Evolutionary conservation across 2,797 vertebrate species (phyloP), one percentile per base, ranked within the genome.

Genomic region (Mus spretus): DNA sequence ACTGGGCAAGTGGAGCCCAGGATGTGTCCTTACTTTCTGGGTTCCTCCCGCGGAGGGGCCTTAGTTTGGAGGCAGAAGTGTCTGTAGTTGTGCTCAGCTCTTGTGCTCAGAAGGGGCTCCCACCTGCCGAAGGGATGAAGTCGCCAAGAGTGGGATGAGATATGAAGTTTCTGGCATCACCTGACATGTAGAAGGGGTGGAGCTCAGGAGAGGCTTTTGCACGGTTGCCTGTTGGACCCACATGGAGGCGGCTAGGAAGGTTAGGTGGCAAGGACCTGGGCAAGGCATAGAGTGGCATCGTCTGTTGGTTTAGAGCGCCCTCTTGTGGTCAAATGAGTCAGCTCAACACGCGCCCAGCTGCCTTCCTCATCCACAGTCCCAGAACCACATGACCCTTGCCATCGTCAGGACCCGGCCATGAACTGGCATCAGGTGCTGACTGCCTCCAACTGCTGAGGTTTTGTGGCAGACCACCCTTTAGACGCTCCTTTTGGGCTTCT

Each of bases 101-200:
- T 34, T 61, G 65, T n/a, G n/a, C n/a, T 37, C 24, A 13, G 78
- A 84, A 96, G 96, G 90, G 95, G 96, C 97, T 93, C 96, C 55
- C 5, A 37, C 63, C 40, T 34, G 1, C 59, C 6, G 44, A 37
- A 75, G 53, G 65, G 75, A 47, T 24, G 55, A 50, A 40, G 28
- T 89, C 91, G 55, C 34, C 37, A 19, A 5, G 79, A 47, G 40
- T 31, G 44, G 47, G 75, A n/a, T 24, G 55, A 59, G n/a, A 50
- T 90, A 57, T 12, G 80, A 88, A 81, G 61, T 40, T 75, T 67
- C 40, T 28, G 53, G 70, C 24, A 59, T 53, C 4, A 22, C 70
- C 79, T 57, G 89, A 59, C 53, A 31, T 31, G 26, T 24, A 26
- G 40, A 28, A 47, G 10, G 65, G 31, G 53, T 11, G 24, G 24